Percentiles rank a stretch among this genome's conserved stretches.
phyloP scores from a whole-genome alignment of 2,113 vertebrate genomes.

The Ailuropoda melanoleuca region DNA sequence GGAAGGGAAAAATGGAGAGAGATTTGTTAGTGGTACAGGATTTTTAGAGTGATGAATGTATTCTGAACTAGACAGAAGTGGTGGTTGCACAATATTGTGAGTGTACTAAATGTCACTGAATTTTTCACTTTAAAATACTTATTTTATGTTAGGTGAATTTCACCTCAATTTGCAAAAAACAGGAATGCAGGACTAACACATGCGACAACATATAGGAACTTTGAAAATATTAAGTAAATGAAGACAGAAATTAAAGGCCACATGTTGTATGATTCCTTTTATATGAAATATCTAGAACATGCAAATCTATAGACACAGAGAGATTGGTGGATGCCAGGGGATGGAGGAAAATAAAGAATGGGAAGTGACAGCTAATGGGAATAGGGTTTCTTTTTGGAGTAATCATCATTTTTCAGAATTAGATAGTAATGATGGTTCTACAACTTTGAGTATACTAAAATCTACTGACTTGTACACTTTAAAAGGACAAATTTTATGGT shows the following conservation, averaged over 20 bases:
- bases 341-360: neutral
- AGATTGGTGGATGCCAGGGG: neutral
- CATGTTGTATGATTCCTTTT: neutral
- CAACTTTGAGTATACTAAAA: neutral
- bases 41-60: neutral
- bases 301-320: neutral
- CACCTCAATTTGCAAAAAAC: neutral
- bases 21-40: neutral
- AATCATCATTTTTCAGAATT: neutral
- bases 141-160: neutral
- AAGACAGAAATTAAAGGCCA: neutral
- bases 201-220: neutral
- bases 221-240: neutral
- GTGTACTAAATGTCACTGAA: neutral
- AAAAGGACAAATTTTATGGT: neutral
- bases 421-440: neutral
- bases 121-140: neutral
- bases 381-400: neutral
- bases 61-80: neutral
- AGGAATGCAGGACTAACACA: neutral
- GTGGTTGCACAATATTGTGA: neutral
- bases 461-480: neutral
- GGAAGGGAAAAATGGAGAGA: neutral
- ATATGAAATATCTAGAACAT: neutral
- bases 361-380: neutral